Conservation (phyloP, 2,888 invertebrate genomes). For the Dasysyrphus tricinctus region DNA sequence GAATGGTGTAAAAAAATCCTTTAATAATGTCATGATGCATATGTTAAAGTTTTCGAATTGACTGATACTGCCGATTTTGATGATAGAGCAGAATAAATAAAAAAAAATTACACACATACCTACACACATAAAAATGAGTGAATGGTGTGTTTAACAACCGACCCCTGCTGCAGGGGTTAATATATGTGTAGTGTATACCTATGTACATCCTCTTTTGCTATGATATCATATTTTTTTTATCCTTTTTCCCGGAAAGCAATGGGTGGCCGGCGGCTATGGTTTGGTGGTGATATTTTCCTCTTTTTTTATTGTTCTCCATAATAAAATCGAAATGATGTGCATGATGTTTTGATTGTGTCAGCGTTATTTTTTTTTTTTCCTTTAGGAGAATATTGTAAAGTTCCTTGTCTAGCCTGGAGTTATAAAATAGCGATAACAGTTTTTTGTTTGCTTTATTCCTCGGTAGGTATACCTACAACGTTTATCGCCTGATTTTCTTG, state of each 20-base stretch:
- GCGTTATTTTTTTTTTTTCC: background rate
- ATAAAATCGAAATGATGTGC: conserved; percentile 60
- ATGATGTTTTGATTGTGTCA: conserved; percentile 45
- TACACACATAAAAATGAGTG: conserved; percentile 34
- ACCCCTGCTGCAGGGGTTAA: conserved; percentile 43
- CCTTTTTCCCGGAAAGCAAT: background rate
- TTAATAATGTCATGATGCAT: conserved; percentile 71
- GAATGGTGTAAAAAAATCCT: conserved; percentile 41
- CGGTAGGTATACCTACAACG: background rate
- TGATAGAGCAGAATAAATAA: conserved; percentile 45
- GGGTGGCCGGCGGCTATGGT: background rate
- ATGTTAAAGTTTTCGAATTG: conserved; percentile 52
- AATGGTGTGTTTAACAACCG: conserved; percentile 27
- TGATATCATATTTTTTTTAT: conserved; percentile 5
- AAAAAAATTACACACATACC: conserved; percentile 5
- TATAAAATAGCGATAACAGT: conserved; percentile 26
- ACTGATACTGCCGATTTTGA: conserved; percentile 60
- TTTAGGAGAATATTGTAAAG: background rate
- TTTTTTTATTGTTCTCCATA: conserved; percentile 42
- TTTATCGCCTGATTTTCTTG: conserved; percentile 9
- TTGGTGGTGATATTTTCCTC: background rate
- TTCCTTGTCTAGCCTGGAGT: conserved; percentile 36
- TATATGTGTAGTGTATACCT: conserved; percentile 8
- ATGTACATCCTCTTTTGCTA: conserved; percentile 5
- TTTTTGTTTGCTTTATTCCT: too few relatives aligned